Percentiles rank a stretch among this genome's conserved stretches.
Conservation (phyloP, 2,113 vertebrate genomes). For the Rhinoptilus africanus region DNA sequence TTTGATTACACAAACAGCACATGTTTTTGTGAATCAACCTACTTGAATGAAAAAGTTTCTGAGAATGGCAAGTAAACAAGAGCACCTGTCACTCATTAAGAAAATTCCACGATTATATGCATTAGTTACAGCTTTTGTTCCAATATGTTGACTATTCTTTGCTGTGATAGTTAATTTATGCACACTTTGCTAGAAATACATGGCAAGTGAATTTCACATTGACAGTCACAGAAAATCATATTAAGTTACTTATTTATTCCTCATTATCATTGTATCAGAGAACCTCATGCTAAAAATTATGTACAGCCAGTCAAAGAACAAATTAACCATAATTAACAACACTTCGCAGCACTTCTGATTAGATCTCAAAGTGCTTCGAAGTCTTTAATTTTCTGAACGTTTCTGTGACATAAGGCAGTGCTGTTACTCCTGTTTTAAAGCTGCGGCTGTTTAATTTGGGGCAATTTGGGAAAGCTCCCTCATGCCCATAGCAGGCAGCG, state of each 20-base stretch:
- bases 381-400: conserved; percentile 18
- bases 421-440: background rate
- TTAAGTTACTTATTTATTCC: conserved; percentile 29
- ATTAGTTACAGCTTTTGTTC: conserved; percentile 42
- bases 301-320: conserved; percentile 39
- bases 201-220: conserved; percentile 26
- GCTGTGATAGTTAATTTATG: conserved; percentile 25
- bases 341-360: conserved; percentile 52
- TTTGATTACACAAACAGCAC: conserved; percentile 15
- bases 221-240: conserved; percentile 37
- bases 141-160: background rate
- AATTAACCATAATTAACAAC: conserved; percentile 58
- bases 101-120: background rate
- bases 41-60: background rate
- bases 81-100: conserved; percentile 51
- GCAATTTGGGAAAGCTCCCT: background rate
- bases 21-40: conserved; percentile 29
- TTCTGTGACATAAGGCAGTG: background rate
- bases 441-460: background rate
- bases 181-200: conserved; percentile 31
- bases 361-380: conserved; percentile 51
- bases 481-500: background rate
- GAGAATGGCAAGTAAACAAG: background rate
- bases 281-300: conserved; percentile 35
- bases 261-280: conserved; percentile 55